phyloP scores from a whole-genome alignment of 1,140 invertebrate species.

The Neuroterus valhalla region DNA sequence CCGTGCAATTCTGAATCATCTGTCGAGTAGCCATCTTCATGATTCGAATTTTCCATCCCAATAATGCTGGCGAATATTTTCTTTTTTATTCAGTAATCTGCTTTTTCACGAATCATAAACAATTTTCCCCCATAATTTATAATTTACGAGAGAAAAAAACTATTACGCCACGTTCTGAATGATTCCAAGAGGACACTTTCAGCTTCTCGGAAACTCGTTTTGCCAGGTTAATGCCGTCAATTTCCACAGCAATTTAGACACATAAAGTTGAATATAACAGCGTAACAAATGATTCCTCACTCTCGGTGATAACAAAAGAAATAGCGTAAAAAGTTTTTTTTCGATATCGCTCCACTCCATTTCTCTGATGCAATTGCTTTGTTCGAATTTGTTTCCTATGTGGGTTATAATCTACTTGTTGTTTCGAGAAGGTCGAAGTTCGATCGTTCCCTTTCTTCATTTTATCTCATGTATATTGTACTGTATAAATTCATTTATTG shows the following conservation, averaged over 20 bases:
- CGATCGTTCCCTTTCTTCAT: conserved; percentile 25
- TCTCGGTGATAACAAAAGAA: conserved; percentile 4
- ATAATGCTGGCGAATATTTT: too few relatives aligned
- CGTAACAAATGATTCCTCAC: not conserved
- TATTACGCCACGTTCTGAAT: conserved; percentile 6
- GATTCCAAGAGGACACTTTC: conserved; percentile 15
- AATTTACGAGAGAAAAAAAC: not conserved
- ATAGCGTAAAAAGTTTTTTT: conserved; percentile 17
- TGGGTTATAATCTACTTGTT: conserved; percentile 6
- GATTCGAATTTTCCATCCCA: too few relatives aligned
- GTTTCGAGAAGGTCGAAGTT: conserved; percentile 16
- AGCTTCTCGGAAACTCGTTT: conserved; percentile 17
- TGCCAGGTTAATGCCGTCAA: conserved; percentile 17
- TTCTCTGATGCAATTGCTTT: conserved; percentile 20
- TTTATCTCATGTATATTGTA: not conserved
- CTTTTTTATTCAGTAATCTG: not conserved
- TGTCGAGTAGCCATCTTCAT: too few relatives aligned
- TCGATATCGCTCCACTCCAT: conserved; percentile 8
- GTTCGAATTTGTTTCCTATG: conserved; percentile 6
- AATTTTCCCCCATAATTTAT: not conserved
- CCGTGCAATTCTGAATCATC: too few relatives aligned
- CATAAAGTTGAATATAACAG: not conserved
- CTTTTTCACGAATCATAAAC: not conserved
- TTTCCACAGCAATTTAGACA: conserved; percentile 3
- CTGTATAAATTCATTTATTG: not conserved